Evolutionary conservation across 2,797 vertebrate species (phyloP), one percentile per base, ranked within the genome.

Genomic region (Acanthornis magna): DNA sequence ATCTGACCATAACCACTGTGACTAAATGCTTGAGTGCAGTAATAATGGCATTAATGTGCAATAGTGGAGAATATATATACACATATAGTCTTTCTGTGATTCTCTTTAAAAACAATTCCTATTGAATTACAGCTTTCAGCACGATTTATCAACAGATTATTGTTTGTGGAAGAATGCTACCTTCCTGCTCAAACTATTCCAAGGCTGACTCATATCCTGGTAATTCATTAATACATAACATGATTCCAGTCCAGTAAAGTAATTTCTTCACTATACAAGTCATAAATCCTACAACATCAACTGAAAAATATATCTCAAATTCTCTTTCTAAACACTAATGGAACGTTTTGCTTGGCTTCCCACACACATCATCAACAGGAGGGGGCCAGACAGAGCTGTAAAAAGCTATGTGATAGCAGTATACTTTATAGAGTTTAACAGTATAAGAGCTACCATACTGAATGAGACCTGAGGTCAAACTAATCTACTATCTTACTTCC

Each of bases 161-260:
- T 96, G 95, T 97, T 94, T 91, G 87, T 85, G 78, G 87, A 96
- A 97, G 91, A 97, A 96, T 91, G 82, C 89, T 92, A 81, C 91
- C 79, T 96, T 94, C 93, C 95, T 96, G 95, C 68, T 91, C 73
- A 21, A 93, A 43, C 92, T 76, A 83, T 91, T 96, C 89, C 92
- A 96, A 94, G 92, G 66, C 93, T 96, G 95, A 97, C 91, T 95
- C 95, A 96, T 25, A 96, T 97, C 95, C 96, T 96, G 95, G 85
- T 96, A 95, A 96, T 93, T 95, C 95, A 94, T 94, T 96, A 97
- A 97, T 75, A 93, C 81, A 92, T 68, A 95, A 95, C 80, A 53
- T 45, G 89, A 91, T 73, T 89, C 74, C 38, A 66, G 60, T 53
- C 71, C 89, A 90, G 70, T 84, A 58, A 93, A 92, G 92, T 83